Conservation (phyloP, 2,888 invertebrate species). For the Leptinotarsa haldemani region DNA sequence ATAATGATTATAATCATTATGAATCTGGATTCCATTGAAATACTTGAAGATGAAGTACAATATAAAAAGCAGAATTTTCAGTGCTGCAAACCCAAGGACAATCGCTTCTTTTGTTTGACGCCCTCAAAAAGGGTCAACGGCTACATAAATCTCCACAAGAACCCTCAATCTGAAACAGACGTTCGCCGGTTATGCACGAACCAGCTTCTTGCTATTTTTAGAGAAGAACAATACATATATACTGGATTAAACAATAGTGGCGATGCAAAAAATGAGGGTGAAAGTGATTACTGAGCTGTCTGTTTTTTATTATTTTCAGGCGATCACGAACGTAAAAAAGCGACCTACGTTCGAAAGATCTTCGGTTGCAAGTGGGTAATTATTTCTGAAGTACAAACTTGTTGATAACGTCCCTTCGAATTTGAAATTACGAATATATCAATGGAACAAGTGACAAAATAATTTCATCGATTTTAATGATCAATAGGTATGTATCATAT, state of each 20-base stretch:
- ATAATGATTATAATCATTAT: no score
- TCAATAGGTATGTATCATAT: no score
- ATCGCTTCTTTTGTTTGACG: conserved; percentile 32
- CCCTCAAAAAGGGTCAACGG: conserved; percentile 36
- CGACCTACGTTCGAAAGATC: neutral
- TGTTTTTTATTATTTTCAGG: neutral
- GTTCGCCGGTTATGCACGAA: conserved; percentile 4
- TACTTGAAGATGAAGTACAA: neutral
- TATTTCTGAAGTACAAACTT: neutral
- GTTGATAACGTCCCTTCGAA: neutral
- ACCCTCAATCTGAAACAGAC: conserved; percentile 38
- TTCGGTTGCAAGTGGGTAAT: neutral
- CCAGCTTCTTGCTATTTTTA: conserved; percentile 8
- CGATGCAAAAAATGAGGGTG: neutral
- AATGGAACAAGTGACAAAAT: no score
- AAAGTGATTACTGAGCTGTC: conserved; percentile 11
- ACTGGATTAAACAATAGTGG: neutral
- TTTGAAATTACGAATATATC: neutral
- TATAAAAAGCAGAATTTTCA: neutral
- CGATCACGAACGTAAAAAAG: neutral
- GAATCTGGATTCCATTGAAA: no score
- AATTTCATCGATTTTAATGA: no score
- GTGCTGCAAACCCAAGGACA: neutral
- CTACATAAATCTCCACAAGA: conserved; percentile 31
- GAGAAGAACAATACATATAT: conserved; percentile 12